phyloP scores from a whole-genome alignment of 2,888 invertebrate species.

The Trichogramma evanescens region DNA sequence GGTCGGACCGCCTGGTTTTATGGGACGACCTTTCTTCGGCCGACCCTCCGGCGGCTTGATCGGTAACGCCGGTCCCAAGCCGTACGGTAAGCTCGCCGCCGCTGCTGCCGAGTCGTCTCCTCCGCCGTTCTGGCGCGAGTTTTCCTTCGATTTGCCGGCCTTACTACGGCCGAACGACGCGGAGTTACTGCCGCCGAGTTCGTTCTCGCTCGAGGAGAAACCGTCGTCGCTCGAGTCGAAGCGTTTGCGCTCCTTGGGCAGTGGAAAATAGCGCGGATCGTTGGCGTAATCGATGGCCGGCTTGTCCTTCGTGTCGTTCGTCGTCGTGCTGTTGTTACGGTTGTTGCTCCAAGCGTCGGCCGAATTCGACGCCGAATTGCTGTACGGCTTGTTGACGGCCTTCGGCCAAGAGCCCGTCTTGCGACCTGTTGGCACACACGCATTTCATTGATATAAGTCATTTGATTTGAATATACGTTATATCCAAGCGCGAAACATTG shows the following conservation, averaged over 20 bases:
- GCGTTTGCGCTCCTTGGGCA: constrained; percentile 66
- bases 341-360: constrained; percentile 26
- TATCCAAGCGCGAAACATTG: no score
- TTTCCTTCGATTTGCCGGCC: constrained; percentile 35
- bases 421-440: no score
- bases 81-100: neutral
- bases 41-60: constrained; percentile 32
- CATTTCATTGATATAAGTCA: no score
- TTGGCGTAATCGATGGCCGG: constrained; percentile 52
- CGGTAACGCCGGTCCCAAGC: neutral
- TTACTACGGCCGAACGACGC: constrained; percentile 35
- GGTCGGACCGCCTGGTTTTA: constrained; percentile 47
- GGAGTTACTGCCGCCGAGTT: constrained; percentile 19
- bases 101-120: constrained; percentile 6
- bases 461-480: no score
- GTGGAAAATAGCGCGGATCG: constrained; percentile 66
- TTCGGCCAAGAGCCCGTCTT: constrained; percentile 1
- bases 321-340: constrained; percentile 41
- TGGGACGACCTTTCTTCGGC: constrained; percentile 46
- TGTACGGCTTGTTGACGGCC: constrained; percentile 42
- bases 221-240: constrained; percentile 63
- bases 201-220: constrained; percentile 55
- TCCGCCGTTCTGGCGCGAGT: constrained; percentile 16
- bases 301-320: constrained; percentile 48
- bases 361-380: constrained; percentile 31